Conservation (phyloP, 2,888 invertebrate genomes). For the Dicranocentrus wangi region DNA sequence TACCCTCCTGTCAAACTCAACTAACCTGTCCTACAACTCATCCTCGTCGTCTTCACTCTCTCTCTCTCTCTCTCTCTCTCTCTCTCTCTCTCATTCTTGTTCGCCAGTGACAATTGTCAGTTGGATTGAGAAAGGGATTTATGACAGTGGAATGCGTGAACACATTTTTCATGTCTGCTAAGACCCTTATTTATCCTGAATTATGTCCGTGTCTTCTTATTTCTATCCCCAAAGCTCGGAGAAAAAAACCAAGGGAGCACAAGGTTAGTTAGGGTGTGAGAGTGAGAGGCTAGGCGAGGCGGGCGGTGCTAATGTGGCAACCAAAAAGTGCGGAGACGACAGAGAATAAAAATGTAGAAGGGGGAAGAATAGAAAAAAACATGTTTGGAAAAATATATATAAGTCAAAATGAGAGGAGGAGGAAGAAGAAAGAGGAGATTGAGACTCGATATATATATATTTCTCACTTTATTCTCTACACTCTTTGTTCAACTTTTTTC, state of each 20-base stretch:
- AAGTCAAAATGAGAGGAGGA: too few species aligned
- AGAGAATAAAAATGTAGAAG: not conserved
- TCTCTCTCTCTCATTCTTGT: too few species aligned
- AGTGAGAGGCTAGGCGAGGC: too few species aligned
- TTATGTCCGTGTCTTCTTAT: slow-evolving; percentile 57
- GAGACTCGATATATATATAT: too few species aligned
- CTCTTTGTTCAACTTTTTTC: slow-evolving; percentile 40
- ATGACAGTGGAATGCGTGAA: slow-evolving; percentile 66
- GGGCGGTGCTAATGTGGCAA: too few species aligned
- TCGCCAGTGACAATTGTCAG: slow-evolving; percentile 53
- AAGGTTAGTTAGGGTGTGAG: slow-evolving; percentile 37
- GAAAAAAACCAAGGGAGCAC: slow-evolving; percentile 28
- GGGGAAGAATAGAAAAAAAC: slow-evolving; percentile 24
- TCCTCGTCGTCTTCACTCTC: slow-evolving; percentile 19
- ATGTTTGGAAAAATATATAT: not conserved
- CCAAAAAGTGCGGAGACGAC: too few species aligned
- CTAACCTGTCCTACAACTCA: slow-evolving; percentile 53
- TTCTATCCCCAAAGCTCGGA: slow-evolving; percentile 14
- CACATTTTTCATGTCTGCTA: slow-evolving; percentile 67
- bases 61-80: slow-evolving; percentile 4
- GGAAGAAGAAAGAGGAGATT: slow-evolving; percentile 12
- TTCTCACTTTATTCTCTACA: too few species aligned
- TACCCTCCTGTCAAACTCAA: slow-evolving; percentile 53
- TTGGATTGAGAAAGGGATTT: slow-evolving; percentile 58
- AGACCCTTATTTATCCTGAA: slow-evolving; percentile 66